Conservation (phyloP, 2,797 vertebrate species). For the Trachurus trachurus region DNA sequence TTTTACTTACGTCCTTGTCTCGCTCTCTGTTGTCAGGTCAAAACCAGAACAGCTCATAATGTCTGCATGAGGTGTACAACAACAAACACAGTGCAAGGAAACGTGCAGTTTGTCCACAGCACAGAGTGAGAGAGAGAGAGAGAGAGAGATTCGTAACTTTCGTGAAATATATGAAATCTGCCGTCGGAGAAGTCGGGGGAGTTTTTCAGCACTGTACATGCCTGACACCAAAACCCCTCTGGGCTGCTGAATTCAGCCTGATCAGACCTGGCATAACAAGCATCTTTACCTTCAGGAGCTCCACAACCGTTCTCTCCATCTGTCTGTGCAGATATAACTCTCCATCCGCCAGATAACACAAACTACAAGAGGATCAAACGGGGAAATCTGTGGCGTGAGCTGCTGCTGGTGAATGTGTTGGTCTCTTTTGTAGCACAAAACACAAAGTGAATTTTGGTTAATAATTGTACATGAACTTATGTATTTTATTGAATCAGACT, state of each 20-base stretch:
- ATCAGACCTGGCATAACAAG: constrained; percentile 81
- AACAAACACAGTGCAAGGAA: constrained; percentile 18
- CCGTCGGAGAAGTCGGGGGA: constrained; percentile 42
- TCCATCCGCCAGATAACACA: constrained; percentile 64
- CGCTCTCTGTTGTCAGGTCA: constrained; percentile 67
- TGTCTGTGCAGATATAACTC: constrained; percentile 82
- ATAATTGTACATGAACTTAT: neutral
- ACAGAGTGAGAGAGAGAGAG: neutral
- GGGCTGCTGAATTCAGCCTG: constrained; percentile 74
- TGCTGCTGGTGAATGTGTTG: constrained; percentile 12
- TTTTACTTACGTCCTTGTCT: constrained; percentile 61
- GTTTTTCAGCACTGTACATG: constrained; percentile 59
- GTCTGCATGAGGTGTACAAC: constrained; percentile 49
- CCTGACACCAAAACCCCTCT: constrained; percentile 52
- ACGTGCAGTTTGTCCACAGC: constrained; percentile 6
- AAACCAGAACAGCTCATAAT: constrained; percentile 64
- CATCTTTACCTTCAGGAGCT: constrained; percentile 77
- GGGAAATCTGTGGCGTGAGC: constrained; percentile 46
- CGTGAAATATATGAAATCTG: constrained; percentile 34
- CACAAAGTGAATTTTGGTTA: neutral
- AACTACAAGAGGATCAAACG: constrained; percentile 44
- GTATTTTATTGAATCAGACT: neutral
- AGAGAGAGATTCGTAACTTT: constrained; percentile 17
- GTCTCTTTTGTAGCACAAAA: neutral
- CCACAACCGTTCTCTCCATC: constrained; percentile 63